phyloP scores from a whole-genome alignment of 2,888 invertebrate species.

The Phyllotreta cruciferae region DNA sequence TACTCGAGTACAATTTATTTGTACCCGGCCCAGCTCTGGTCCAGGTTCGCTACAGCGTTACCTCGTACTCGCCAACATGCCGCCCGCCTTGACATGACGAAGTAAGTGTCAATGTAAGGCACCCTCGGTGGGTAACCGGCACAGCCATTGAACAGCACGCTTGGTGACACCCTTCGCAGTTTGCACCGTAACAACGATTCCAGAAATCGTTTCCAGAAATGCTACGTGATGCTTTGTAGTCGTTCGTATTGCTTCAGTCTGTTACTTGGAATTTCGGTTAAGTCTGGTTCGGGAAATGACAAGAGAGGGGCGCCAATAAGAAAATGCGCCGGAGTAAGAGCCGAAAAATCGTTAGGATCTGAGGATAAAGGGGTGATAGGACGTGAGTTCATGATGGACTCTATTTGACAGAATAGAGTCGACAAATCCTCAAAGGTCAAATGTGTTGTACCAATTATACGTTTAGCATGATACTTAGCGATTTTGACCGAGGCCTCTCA shows the following conservation, averaged over 20 bases:
- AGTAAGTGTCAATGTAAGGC: too few relatives aligned
- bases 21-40: slow-evolving; percentile 7
- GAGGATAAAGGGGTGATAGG: slow-evolving; percentile 2
- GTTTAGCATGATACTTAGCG: slow-evolving; percentile 20
- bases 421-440: slow-evolving; percentile 12
- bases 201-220: neutral
- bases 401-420: slow-evolving; percentile 9
- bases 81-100: too few relatives aligned
- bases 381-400: neutral
- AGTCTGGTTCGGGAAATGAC: neutral
- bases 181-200: too few relatives aligned
- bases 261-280: neutral
- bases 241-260: neutral
- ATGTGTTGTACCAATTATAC: neutral
- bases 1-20: slow-evolving; percentile 4
- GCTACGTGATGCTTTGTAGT: neutral
- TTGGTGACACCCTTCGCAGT: too few relatives aligned
- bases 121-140: too few relatives aligned
- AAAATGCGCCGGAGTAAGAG: neutral
- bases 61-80: too few relatives aligned
- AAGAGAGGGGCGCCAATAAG: neutral
- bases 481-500: slow-evolving; percentile 15
- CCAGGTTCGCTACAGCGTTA: too few relatives aligned
- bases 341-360: neutral
- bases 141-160: too few relatives aligned